phyloP scores from a whole-genome alignment of 2,888 invertebrate genomes.

The Sarcophaga variegata region DNA sequence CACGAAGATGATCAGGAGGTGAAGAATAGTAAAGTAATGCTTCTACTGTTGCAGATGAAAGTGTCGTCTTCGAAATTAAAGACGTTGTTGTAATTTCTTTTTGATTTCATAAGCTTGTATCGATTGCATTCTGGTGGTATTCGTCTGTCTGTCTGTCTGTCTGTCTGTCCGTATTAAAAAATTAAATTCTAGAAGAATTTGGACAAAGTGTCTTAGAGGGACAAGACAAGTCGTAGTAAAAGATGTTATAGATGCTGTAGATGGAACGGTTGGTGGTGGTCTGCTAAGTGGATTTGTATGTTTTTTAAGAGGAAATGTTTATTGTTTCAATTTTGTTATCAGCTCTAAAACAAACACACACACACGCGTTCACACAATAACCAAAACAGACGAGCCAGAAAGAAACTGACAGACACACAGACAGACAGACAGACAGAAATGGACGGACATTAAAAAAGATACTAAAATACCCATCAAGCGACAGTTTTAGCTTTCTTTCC shows the following conservation, averaged over 20 bases:
- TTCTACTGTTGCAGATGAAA: slow-evolving; percentile 36
- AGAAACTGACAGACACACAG: slow-evolving; percentile 11
- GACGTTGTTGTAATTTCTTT: slow-evolving; percentile 39
- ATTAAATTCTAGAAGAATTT: not conserved
- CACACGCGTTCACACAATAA: slow-evolving; percentile 62
- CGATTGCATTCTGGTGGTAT: slow-evolving; percentile 64
- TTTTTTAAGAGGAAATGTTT: slow-evolving; percentile 80
- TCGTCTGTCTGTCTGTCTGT: not conserved
- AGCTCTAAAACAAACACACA: slow-evolving; percentile 76
- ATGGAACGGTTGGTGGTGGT: slow-evolving; percentile 69
- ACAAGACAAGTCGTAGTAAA: slow-evolving; percentile 3
- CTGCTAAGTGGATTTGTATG: slow-evolving; percentile 81
- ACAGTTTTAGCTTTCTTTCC: slow-evolving; percentile 48
- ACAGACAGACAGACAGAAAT: not conserved
- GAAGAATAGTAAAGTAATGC: not conserved
- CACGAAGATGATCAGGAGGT: too few species aligned
- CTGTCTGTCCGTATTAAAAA: not conserved
- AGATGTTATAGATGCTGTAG: slow-evolving; percentile 55
- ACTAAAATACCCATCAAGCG: slow-evolving; percentile 64
- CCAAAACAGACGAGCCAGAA: slow-evolving; percentile 24
- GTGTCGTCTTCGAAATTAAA: slow-evolving; percentile 53
- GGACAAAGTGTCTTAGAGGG: not conserved
- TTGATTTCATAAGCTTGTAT: slow-evolving; percentile 49
- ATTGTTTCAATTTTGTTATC: slow-evolving; percentile 81
- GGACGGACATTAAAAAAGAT: slow-evolving; percentile 4